Evolutionary conservation across 2,113 vertebrate genomes (phyloP).

Genomic region (Blennius ocellaris): DNA sequence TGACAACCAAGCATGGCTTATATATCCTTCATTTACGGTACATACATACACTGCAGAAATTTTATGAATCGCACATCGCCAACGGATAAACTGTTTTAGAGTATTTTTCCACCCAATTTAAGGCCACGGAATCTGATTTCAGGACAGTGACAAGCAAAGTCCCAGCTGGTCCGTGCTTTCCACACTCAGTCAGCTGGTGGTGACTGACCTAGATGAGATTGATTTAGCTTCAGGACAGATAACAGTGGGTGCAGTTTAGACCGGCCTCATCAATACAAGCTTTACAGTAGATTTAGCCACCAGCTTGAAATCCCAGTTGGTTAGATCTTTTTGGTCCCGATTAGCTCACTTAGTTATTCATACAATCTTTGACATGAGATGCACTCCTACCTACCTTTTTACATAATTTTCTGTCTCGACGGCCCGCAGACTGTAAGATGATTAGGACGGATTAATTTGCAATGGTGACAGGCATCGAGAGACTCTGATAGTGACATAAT

Average conservation of each 20-base stretch:
- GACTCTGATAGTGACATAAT: conserved; percentile 27
- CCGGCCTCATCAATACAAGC: conserved; percentile 39
- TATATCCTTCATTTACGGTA: not conserved
- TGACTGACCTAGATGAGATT: conserved; percentile 73
- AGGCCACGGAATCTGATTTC: conserved; percentile 21
- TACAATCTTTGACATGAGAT: conserved; percentile 1
- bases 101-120: conserved; percentile 2
- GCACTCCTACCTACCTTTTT: conserved; percentile 24
- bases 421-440: conserved; percentile 18
- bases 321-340: not conserved
- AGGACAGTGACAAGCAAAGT: conserved; percentile 1
- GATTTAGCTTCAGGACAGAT: conserved; percentile 63
- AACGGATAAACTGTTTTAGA: not conserved
- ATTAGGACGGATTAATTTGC: conserved; percentile 29
- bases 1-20: not conserved
- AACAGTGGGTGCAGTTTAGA: conserved; percentile 13
- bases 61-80: not conserved
- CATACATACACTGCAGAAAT: not conserved
- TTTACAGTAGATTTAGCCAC: conserved; percentile 22
- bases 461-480: conserved; percentile 25
- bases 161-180: conserved; percentile 11
- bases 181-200: conserved; percentile 32
- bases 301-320: not conserved
- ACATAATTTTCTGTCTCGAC: conserved; percentile 26
- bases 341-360: not conserved